Base-by-base conservation (phyloP, 2,797 vertebrate genomes). In the Bucorvus abyssinicus region DNA sequence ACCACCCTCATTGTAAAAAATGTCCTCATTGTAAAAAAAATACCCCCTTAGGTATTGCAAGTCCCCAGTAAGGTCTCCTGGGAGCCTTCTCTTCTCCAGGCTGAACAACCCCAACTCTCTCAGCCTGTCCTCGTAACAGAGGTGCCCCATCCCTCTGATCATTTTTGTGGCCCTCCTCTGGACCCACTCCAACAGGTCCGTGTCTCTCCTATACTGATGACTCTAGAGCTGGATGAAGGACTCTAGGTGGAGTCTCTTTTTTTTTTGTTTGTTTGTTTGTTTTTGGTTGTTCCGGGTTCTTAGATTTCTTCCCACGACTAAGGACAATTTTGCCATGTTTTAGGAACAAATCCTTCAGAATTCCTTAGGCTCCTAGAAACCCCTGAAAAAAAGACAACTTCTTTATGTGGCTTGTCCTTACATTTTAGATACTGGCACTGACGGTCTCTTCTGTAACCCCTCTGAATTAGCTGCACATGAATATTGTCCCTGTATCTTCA, bases 41-140 rank as follows among this genome's bases (percentile, higher is more conserved):
- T n/a, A n/a, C n/a, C n/a, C n/a, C n/a, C n/a, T n/a, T n/a, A n/a
- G n/a, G n/a, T n/a, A n/a, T n/a, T 56, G 42, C 19, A 47, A 12
- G 6, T 23, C 9, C 0, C 0, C n/a, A 59, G 17, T 5, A 38
- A 47, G 34, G 23, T 84, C 20, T 57, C 16, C n/a, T 20, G 0
- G 2, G 8, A 52, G 20, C 27, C 7, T 70, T 44, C 42, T 70
- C 9, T 71, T 64, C 57, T 52, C 23, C 40, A 59, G 24, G 20
- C 17, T 52, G 3, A 71, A n/a, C 16, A 52, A n/a, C 2, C 7
- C 12, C 29, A 52, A 2, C 9, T 38, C 22, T 49, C 16, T 78
- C 44, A 64, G 32, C 29, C 73, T 77, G 9, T 44, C 19, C 10
- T 29, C 32, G 21, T 1, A 21, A 50, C 9, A 57, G 9, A 50